Conservation (phyloP, 2,797 vertebrate species). For the Pelobates cultripes region DNA sequence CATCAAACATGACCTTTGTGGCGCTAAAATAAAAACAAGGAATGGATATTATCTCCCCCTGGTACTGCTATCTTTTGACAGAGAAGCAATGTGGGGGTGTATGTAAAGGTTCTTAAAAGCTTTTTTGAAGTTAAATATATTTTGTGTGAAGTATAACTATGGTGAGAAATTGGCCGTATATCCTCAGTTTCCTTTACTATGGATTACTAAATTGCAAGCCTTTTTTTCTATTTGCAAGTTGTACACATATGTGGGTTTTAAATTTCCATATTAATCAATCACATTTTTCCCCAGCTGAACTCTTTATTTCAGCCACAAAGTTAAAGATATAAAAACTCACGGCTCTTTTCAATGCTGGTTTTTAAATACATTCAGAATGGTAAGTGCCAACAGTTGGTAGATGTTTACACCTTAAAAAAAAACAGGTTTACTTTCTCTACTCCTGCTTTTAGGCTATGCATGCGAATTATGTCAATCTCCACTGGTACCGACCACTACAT, state of each 20-base stretch:
- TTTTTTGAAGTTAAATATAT: constrained; percentile 39
- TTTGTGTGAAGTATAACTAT: constrained; percentile 17
- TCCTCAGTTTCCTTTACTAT: constrained; percentile 33
- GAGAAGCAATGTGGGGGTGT: constrained; percentile 34
- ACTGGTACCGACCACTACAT: too few species aligned
- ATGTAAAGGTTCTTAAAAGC: constrained; percentile 39
- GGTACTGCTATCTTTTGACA: constrained; percentile 37
- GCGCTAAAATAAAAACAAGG: constrained; percentile 9
- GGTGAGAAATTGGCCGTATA: constrained; percentile 17
- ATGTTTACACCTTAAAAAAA: too few species aligned
- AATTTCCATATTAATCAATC: background rate
- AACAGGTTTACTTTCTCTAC: too few species aligned
- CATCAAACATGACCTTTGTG: constrained; percentile 27
- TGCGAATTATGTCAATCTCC: too few species aligned
- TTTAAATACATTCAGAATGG: too few species aligned
- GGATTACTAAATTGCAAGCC: constrained; percentile 37
- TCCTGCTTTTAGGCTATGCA: too few species aligned
- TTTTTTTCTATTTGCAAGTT: background rate
- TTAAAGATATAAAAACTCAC: too few species aligned
- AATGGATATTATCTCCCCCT: constrained; percentile 24
- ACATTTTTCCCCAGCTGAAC: background rate
- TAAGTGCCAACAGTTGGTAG: too few species aligned
- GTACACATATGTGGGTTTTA: constrained; percentile 28
- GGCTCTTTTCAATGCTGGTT: too few species aligned
- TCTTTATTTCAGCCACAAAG: too few species aligned